Percentiles rank a stretch among this genome's conserved stretches.
phyloP scores from a whole-genome alignment of 1,140 invertebrate genomes.

The Neomicropteryx cornuta region DNA sequence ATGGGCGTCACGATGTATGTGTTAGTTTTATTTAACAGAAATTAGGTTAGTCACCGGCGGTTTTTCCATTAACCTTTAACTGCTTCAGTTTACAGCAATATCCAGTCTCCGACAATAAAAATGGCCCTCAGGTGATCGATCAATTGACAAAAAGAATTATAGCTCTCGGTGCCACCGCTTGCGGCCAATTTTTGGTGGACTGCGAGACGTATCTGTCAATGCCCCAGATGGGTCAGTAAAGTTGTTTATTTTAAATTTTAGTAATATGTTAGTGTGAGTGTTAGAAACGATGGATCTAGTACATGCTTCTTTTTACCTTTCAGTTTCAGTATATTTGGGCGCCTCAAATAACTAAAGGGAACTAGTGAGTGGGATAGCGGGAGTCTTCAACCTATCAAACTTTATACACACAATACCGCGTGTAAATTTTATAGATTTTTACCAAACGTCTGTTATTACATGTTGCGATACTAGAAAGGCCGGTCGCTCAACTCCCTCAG shows the following conservation, averaged over 20 bases:
- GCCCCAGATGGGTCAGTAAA: constrained; percentile 51
- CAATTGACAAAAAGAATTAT: constrained; percentile 73
- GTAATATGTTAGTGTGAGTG: too few relatives aligned
- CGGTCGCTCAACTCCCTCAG: too few relatives aligned
- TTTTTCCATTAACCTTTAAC: not conserved
- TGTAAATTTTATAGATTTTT: constrained; percentile 1
- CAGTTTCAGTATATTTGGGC: too few relatives aligned
- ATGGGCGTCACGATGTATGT: constrained; percentile 5
- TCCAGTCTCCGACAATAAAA: constrained; percentile 75
- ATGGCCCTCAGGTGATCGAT: constrained; percentile 76
- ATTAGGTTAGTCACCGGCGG: not conserved
- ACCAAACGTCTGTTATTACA: too few relatives aligned
- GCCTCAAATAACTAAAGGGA: too few relatives aligned
- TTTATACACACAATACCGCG: not conserved
- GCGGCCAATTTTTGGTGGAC: constrained; percentile 85
- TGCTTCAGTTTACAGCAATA: constrained; percentile 60
- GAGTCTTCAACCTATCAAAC: too few relatives aligned
- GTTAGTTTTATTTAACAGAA: not conserved
- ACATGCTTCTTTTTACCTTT: too few relatives aligned
- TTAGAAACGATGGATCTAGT: too few relatives aligned
- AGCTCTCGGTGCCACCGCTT: constrained; percentile 73
- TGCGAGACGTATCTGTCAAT: constrained; percentile 87
- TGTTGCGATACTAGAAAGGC: too few relatives aligned
- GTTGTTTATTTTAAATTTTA: too few relatives aligned
- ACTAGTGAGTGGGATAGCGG: too few relatives aligned